phyloP scores from a whole-genome alignment of 2,797 vertebrate genomes.

The Falco columbarius region DNA sequence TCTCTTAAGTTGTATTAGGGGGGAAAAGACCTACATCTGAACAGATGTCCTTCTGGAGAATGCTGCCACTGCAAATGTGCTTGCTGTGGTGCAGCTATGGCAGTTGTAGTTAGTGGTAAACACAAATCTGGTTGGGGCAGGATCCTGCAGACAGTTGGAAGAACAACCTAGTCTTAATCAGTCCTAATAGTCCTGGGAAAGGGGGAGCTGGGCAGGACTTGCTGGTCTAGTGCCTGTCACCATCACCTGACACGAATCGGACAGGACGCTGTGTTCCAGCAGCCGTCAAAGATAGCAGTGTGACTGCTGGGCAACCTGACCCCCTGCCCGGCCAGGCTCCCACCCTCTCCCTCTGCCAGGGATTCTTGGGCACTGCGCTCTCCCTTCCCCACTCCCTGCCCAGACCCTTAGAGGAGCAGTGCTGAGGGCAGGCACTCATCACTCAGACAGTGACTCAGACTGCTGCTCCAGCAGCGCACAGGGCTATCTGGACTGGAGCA shows the following conservation, averaged over 20 bases:
- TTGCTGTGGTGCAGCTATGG: not conserved
- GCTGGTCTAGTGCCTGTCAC: not conserved
- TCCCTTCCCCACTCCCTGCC: not conserved
- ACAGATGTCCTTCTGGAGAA: not conserved
- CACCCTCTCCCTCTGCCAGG: not conserved
- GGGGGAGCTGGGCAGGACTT: not conserved
- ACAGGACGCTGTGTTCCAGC: not conserved
- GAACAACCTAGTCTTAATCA: accelerated
- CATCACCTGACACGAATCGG: not conserved
- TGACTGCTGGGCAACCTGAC: not conserved
- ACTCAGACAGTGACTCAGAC: accelerated
- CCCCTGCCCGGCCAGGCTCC: not conserved
- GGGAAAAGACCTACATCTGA: too few relatives aligned
- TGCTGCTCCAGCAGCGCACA: not conserved
- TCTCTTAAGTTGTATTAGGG: not conserved
- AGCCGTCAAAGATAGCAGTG: not conserved
- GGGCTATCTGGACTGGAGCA: not conserved
- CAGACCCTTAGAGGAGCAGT: accelerated
- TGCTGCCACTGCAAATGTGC: not conserved
- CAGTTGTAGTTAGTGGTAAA: too few relatives aligned
- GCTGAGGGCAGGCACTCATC: not conserved
- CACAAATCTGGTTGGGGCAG: not conserved
- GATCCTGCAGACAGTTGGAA: not conserved
- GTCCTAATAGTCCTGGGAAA: not conserved
- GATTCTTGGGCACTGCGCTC: not conserved